These are phyloP conservation scores for Todiramphus saurophagus DNA, from an alignment of 2,113 vertebrate species.

Conservation along the genomic window DNA sequence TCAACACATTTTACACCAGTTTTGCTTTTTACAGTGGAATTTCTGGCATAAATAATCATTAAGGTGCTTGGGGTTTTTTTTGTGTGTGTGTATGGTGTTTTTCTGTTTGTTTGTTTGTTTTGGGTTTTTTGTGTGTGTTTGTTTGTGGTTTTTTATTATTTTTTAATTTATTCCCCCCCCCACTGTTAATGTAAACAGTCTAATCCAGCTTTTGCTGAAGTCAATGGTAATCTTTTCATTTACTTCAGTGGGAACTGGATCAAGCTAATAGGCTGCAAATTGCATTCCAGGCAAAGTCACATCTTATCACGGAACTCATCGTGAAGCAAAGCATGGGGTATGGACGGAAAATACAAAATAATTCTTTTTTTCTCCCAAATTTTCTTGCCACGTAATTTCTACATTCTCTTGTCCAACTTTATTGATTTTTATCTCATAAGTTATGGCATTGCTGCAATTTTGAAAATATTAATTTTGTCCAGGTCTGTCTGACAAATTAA, in stretches of 20 bases:
- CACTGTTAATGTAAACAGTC: background rate
- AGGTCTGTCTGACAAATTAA: background rate
- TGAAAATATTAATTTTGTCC: background rate
- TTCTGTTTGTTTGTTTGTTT: too few relatives aligned
- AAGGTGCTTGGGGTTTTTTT: background rate
- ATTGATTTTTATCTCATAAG: background rate
- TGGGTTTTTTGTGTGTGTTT: too few relatives aligned
- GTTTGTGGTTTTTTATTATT: background rate
- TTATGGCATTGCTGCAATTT: background rate
- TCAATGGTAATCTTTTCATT: constrained; percentile 20
- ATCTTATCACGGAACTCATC: background rate
- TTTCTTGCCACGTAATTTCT: background rate
- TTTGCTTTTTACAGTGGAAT: constrained; percentile 4
- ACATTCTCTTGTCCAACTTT: background rate
- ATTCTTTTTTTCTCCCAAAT: background rate
- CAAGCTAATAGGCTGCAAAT: constrained; percentile 33
- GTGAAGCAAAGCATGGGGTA: background rate
- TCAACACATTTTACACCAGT: background rate
- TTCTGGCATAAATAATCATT: constrained; percentile 44
- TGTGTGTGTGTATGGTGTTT: too few relatives aligned
- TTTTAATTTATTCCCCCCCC: background rate
- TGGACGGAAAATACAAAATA: background rate
- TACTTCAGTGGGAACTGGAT: constrained; percentile 12
- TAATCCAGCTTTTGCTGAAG: constrained; percentile 40
- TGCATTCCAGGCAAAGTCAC: background rate